Conservation (phyloP, 1,140 invertebrate species). For the Cardiocondyla obscurior region DNA sequence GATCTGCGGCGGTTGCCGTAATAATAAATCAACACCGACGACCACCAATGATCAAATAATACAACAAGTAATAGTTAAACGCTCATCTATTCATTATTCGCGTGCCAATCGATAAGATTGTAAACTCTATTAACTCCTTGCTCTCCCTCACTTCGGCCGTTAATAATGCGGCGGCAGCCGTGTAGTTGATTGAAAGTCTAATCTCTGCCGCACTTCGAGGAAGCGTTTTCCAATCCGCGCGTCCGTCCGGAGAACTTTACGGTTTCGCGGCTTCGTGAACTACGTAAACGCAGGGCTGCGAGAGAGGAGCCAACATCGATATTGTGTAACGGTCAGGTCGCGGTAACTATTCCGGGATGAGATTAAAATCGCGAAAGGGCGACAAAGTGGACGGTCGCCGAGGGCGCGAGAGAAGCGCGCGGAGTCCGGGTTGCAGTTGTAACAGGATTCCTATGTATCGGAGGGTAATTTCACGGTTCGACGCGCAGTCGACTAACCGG, state of each 20-base stretch:
- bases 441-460: slow-evolving; percentile 61
- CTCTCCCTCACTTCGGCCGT: slow-evolving; percentile 5
- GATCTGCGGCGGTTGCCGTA: neutral
- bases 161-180: slow-evolving; percentile 22
- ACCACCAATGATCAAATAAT: neutral
- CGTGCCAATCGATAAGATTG: slow-evolving; percentile 42
- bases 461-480: slow-evolving; percentile 73
- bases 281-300: neutral
- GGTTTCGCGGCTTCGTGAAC: slow-evolving; percentile 42
- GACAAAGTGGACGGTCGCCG: neutral
- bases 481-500: slow-evolving; percentile 78
- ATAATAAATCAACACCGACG: slow-evolving; percentile 37
- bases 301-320: neutral
- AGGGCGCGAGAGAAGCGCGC: slow-evolving; percentile 50
- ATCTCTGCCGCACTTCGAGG: slow-evolving; percentile 30
- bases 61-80: slow-evolving; percentile 14
- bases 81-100: slow-evolving; percentile 40
- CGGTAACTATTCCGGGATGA: neutral
- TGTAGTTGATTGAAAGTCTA: slow-evolving; percentile 45
- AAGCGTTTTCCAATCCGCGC: slow-evolving; percentile 42
- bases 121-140: slow-evolving; percentile 48
- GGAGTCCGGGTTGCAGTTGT: slow-evolving; percentile 62
- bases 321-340: neutral
- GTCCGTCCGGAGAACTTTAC: slow-evolving; percentile 28
- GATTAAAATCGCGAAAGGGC: slow-evolving; percentile 38